Evolutionary conservation across 2,888 invertebrate genomes (phyloP).

Genomic region (Heliconius hortense): DNA sequence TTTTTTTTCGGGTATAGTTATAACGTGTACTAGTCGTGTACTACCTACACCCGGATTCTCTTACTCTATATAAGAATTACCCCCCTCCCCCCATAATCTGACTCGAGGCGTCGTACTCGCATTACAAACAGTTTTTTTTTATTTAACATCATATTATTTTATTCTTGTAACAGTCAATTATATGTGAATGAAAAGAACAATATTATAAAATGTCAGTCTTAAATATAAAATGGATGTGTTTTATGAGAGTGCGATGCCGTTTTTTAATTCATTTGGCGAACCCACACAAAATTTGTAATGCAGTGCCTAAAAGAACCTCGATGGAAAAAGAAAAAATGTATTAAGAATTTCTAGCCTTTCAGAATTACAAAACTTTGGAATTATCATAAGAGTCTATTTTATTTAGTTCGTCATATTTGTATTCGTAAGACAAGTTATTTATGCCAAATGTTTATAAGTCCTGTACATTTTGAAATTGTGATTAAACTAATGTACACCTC

Average conservation of each 20-base stretch:
- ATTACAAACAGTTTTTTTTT: not conserved
- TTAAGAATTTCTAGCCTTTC: slow-evolving; percentile 57
- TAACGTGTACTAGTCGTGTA: slow-evolving; percentile 67
- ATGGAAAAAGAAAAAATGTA: slow-evolving; percentile 46
- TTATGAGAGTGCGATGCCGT: not conserved
- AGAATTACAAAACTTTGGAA: slow-evolving; percentile 65
- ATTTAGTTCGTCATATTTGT: slow-evolving; percentile 59
- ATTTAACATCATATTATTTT: not conserved
- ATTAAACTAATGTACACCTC: slow-evolving; percentile 51
- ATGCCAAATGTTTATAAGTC: slow-evolving; percentile 73
- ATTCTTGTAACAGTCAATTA: not conserved
- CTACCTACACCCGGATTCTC: slow-evolving; percentile 39
- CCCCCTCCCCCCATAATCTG: not conserved
- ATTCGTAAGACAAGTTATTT: slow-evolving; percentile 63
- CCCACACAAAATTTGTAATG: slow-evolving; percentile 47
- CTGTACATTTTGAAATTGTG: slow-evolving; percentile 66
- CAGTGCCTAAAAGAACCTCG: slow-evolving; percentile 78
- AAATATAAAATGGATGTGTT: not conserved
- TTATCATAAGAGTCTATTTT: slow-evolving; percentile 68
- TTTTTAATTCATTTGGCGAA: slow-evolving; percentile 52
- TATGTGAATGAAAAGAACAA: not conserved
- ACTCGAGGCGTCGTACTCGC: slow-evolving; percentile 16
- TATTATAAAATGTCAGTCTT: not conserved
- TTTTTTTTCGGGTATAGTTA: slow-evolving; percentile 62
- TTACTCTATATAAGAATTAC: slow-evolving; percentile 13